phyloP scores from a whole-genome alignment of 2,888 invertebrate genomes.

The Cataglyphis albicans region DNA sequence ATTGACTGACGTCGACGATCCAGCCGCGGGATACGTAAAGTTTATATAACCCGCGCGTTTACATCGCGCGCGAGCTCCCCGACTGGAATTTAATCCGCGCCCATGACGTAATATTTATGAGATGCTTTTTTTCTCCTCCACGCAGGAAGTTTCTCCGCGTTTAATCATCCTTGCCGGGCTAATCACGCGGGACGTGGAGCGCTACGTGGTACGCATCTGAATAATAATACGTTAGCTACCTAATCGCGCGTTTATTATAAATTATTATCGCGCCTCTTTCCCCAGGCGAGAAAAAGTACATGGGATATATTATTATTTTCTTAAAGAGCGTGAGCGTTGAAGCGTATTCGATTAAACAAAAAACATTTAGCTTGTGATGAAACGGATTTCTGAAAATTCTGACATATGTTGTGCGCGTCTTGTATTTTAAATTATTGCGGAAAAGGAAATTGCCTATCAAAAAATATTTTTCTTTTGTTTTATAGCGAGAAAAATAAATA shows the following conservation, averaged over 20 bases:
- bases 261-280: slow-evolving; percentile 34
- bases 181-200: slow-evolving; percentile 39
- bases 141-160: slow-evolving; percentile 46
- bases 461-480: not conserved
- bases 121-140: slow-evolving; percentile 13
- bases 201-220: slow-evolving; percentile 41
- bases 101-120: slow-evolving; percentile 50
- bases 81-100: slow-evolving; percentile 53
- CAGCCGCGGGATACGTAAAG: slow-evolving; percentile 53
- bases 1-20: slow-evolving; percentile 59
- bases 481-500: not conserved
- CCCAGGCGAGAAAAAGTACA: slow-evolving; percentile 22
- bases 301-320: slow-evolving; percentile 39
- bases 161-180: slow-evolving; percentile 42
- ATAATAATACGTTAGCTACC: slow-evolving; percentile 42
- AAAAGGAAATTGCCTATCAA: not conserved
- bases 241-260: slow-evolving; percentile 47
- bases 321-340: not conserved
- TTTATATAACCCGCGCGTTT: slow-evolving; percentile 67
- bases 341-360: slow-evolving; percentile 6
- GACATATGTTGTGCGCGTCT: not conserved
- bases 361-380: not conserved
- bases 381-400: not conserved
- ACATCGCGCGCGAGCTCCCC: slow-evolving; percentile 57
- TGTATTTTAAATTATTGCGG: not conserved